phyloP scores from a whole-genome alignment of 2,113 vertebrate species.

The Phylloscopus whistleri region DNA sequence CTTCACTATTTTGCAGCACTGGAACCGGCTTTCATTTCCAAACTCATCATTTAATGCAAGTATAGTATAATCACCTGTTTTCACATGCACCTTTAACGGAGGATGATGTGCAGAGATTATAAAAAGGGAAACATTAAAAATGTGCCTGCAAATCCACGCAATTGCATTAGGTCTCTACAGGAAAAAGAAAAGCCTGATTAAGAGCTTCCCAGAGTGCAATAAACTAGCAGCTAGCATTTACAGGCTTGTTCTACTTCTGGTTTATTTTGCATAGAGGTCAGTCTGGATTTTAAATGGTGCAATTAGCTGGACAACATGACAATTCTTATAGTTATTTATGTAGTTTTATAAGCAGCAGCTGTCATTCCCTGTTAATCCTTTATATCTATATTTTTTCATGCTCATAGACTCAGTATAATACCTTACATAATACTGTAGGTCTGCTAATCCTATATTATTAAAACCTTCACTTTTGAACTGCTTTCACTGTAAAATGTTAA shows the following conservation, averaged over 20 bases:
- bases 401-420: not conserved
- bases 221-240: not conserved
- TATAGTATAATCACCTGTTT: not conserved
- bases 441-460: not conserved
- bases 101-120: not conserved
- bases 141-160: not conserved
- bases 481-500: not conserved
- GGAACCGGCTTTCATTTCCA: not conserved
- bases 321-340: not conserved
- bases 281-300: not conserved
- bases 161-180: not conserved
- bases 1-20: not conserved
- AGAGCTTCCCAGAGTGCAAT: not conserved
- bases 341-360: not conserved
- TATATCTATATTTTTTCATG: not conserved
- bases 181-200: not conserved
- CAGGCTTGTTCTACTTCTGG: not conserved
- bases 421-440: not conserved
- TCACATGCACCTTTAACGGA: not conserved
- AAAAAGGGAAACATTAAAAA: not conserved
- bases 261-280: not conserved
- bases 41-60: not conserved
- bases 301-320: not conserved
- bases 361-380: not conserved
- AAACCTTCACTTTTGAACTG: not conserved